These are phyloP conservation scores for Haliclona indistincta DNA, from an alignment of 37 sponge, comb jelly and placozoan genomes.

Conservation along the genomic window DNA sequence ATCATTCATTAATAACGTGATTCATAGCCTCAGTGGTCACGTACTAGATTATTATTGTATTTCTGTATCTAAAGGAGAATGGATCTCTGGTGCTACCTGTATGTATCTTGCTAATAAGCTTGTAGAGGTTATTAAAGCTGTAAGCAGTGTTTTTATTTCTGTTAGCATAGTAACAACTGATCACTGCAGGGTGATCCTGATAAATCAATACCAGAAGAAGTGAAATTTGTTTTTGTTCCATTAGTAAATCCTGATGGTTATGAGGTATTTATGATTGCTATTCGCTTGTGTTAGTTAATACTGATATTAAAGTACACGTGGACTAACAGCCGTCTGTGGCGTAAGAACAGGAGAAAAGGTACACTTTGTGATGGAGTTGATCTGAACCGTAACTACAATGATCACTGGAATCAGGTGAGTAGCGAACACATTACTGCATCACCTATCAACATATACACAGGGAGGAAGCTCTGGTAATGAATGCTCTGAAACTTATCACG, in stretches of 20 bases:
- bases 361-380: conserved; percentile 55
- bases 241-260: conserved; percentile 90
- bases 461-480: conserved; percentile 8
- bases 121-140: neutral
- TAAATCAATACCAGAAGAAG: neutral
- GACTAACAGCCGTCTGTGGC: conserved; percentile 56
- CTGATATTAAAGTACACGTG: conserved; percentile 21
- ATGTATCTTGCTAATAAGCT: conserved; percentile 60
- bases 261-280: conserved; percentile 31
- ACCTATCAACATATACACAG: neutral
- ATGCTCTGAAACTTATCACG: conserved; percentile 50
- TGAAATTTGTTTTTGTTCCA: conserved; percentile 57
- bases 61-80: conserved; percentile 59
- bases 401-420: conserved; percentile 65
- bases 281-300: neutral
- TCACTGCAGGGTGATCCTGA: neutral
- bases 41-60: neutral
- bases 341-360: conserved; percentile 45
- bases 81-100: conserved; percentile 79
- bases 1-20: neutral
- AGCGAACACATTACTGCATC: neutral
- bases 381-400: conserved; percentile 67
- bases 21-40: neutral
- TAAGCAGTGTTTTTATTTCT: conserved; percentile 5
- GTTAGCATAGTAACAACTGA: neutral